These are phyloP conservation scores for Tortricodes alternella DNA, from an alignment of 2,888 invertebrate genomes.

Conservation along the genomic window DNA sequence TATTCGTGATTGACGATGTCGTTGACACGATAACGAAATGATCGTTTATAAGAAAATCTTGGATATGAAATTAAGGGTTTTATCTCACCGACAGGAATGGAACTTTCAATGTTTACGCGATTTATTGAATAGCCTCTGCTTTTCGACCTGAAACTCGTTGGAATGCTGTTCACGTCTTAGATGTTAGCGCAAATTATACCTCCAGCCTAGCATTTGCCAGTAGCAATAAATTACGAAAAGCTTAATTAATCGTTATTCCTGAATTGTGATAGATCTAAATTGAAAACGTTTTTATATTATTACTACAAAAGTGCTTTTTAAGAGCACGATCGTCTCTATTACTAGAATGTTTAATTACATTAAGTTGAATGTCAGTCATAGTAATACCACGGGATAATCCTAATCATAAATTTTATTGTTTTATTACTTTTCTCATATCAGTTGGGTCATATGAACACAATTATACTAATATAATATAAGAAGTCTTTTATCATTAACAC, in stretches of 20 bases:
- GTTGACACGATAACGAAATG: not conserved
- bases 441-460: no score
- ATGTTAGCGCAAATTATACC: slow-evolving; percentile 3
- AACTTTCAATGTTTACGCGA: not conserved
- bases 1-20: not conserved
- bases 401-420: no score
- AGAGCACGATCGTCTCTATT: not conserved
- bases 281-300: not conserved
- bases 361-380: no score
- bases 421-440: no score
- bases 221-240: not conserved
- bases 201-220: not conserved
- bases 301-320: not conserved
- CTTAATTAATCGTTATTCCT: not conserved
- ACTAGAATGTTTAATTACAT: not conserved
- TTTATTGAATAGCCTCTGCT: not conserved
- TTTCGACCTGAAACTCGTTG: not conserved
- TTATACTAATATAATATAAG: no score
- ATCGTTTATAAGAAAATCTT: not conserved
- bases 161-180: not conserved
- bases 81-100: not conserved
- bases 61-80: not conserved
- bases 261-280: not conserved
- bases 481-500: no score
- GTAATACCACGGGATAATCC: no score